Conservation (phyloP, 2,888 invertebrate genomes). For the Aricia artaxerxes region DNA sequence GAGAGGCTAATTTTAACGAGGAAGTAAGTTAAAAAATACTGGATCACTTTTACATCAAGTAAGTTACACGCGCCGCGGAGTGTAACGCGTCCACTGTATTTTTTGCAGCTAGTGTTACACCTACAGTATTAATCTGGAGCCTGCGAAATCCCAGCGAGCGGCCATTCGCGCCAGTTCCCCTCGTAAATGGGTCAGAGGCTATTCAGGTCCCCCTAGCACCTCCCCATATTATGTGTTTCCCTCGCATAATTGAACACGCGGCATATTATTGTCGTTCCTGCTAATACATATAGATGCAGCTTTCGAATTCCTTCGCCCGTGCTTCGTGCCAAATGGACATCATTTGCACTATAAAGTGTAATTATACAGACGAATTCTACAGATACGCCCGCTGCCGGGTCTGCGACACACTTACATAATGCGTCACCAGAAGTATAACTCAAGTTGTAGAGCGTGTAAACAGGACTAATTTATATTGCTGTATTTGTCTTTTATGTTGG, state of each 20-base stretch:
- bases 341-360: constrained; percentile 34
- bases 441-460: neutral
- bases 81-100: neutral
- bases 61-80: neutral
- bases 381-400: neutral
- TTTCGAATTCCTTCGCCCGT: constrained; percentile 48
- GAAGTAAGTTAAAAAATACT: constrained; percentile 4
- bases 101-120: constrained; percentile 29
- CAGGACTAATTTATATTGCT: too few relatives aligned
- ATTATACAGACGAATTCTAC: constrained; percentile 31
- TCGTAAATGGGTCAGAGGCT: constrained; percentile 77
- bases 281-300: constrained; percentile 54
- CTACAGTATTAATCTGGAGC: constrained; percentile 44
- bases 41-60: neutral
- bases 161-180: constrained; percentile 61
- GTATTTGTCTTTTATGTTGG: too few relatives aligned
- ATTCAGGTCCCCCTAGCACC: constrained; percentile 58
- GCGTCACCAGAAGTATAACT: neutral
- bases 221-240: constrained; percentile 63
- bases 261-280: constrained; percentile 73
- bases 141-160: constrained; percentile 54
- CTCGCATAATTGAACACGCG: constrained; percentile 76
- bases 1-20: neutral
- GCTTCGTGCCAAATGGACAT: constrained; percentile 35
- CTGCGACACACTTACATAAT: constrained; percentile 5